Evolutionary conservation across 1,140 invertebrate genomes (phyloP), one percentile per base, ranked within the genome.

Genomic region (Cotesia typhae): DNA sequence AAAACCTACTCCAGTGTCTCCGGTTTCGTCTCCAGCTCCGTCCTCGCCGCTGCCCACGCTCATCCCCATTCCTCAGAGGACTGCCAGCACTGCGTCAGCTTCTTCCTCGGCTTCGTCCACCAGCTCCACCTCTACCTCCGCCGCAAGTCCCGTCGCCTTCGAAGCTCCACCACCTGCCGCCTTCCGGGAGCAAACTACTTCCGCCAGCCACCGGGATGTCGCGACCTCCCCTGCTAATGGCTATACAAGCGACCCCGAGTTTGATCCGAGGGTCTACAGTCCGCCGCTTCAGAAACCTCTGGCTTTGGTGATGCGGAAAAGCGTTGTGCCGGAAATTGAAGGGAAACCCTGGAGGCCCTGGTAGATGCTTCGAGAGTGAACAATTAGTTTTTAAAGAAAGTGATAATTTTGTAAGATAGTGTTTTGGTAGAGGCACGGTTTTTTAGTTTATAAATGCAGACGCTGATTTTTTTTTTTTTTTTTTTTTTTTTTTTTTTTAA

Each of bases 11-110:
- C 82, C 85, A 0, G 79, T 85, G 0, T 85, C 84, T 6, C 87
- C 79, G 57, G 85, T 81, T 72, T 86, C 77, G 51, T 90, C 85
- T 38, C 82, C 87, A 35, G 81, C 85, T 20, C 84, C 87, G 20
- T 75, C 86, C 14, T 87, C 90, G 17, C 89, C 91, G 1, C 80
- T 92, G 14, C 91, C 92, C 0, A 90, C 90, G 6, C 77, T 94
- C 7, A 92, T 94, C 6, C 90, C 92, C 0, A 91, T 94, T 5
- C 92, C 92, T 0, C 89, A 91, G 55, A 88, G 92, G 70, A 92
- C 92, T 10, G 89, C 91, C 4, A 91, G 91, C 51, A 91, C 92
- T 0, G 90, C 90, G 1, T 90, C 92, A 0, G 90, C 91, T 0
- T 91, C 90, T 0, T 89, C 90, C 0, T 90, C 89, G 2, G 88